Evolutionary conservation across 2,113 vertebrate species (phyloP), one percentile per base, ranked within the genome.

Genomic region (Tichodroma muraria): DNA sequence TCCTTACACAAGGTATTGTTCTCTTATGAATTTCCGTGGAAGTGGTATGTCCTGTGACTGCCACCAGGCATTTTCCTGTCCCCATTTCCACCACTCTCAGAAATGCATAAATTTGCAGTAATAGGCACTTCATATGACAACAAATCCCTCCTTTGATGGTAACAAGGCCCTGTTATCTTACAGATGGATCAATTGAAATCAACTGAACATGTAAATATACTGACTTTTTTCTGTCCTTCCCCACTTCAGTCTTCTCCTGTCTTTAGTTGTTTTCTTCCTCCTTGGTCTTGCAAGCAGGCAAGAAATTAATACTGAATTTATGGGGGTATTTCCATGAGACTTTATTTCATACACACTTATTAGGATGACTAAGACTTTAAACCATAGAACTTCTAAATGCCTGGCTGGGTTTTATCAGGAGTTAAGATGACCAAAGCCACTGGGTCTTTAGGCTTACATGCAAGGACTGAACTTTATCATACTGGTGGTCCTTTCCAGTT

Each of bases 11-110:
- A 61, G 15, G 19, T 61, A 14, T 3, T 5, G 53, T 73, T 80
- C 8, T 70, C 30, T 44, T 49, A 4, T 30, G n/a, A 73, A 31
- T 73, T 83, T 89, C 17, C 15, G 31, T 89, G 42, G 64, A 45
- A 70, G 10, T 11, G 14, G 23, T 47, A 27, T 7, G 21, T 10
- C 24, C 23, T 1, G 0, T 0, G 5, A 25, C 54, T 73, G 50
- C n/a, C 50, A 56, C n/a, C 59, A 61, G 73, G 24, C 37, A 65
- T 83, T 89, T 28, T 77, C 42, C 31, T 53, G 22, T 33, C 24
- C 27, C 14, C 14, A 3, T 77, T 78, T 65, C 45, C 22, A 54
- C 15, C 35, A 21, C 37, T 38, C 22, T 68, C 50, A 53, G 53
- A 50, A 53, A 19, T 24, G n/a, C 1, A 4, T 20, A 44, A 13